These are phyloP conservation scores for Heliconius melpomene DNA, from an alignment of 1,140 invertebrate species.

Conservation along the genomic window DNA sequence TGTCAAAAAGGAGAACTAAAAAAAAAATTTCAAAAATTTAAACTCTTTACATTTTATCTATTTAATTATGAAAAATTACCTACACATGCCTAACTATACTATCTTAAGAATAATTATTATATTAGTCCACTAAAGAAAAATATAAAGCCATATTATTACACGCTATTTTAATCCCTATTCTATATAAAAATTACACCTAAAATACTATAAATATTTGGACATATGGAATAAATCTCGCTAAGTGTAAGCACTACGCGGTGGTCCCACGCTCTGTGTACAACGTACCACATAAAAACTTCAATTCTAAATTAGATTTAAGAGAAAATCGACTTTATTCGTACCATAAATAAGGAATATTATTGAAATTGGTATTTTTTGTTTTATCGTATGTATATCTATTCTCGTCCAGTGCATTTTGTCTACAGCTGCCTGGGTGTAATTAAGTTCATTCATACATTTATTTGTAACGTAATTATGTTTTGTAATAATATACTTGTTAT, in stretches of 20 bases:
- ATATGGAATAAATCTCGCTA: constrained; percentile 41
- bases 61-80: constrained; percentile 3
- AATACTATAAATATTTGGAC: constrained; percentile 12
- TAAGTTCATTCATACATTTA: constrained; percentile 48
- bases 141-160: background rate
- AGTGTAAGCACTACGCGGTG: constrained; percentile 50
- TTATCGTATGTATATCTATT: constrained; percentile 46
- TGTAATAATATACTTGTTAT: background rate
- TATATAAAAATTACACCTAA: background rate
- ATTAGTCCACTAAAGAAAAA: background rate
- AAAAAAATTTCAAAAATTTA: background rate
- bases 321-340: background rate
- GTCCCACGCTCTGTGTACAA: constrained; percentile 49
- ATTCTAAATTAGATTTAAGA: background rate
- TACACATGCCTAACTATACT: constrained; percentile 6
- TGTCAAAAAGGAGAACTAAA: background rate
- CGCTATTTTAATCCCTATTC: background rate
- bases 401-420: constrained; percentile 50
- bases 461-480: constrained; percentile 23
- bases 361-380: background rate
- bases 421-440: constrained; percentile 61
- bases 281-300: background rate
- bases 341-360: background rate
- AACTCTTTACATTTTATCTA: background rate
- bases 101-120: constrained; percentile 10